Percentiles rank a stretch among this genome's conserved stretches.
phyloP scores from a whole-genome alignment of 1,140 invertebrate genomes.

The Drosophila jambulina region DNA sequence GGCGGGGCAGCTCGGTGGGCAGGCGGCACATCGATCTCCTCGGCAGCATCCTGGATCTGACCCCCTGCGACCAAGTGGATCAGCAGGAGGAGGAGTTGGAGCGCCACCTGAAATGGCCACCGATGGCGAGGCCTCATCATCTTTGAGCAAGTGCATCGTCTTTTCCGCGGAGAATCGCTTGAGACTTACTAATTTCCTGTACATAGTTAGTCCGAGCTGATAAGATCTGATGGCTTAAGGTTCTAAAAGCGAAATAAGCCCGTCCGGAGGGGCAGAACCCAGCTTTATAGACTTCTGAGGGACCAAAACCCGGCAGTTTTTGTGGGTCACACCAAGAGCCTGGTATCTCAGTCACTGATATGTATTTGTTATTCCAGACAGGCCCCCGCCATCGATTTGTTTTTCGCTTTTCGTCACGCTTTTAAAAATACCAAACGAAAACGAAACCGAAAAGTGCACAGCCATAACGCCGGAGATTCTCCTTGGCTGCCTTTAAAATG shows the following conservation, averaged over 20 bases:
- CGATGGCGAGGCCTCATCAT: conserved; percentile 30
- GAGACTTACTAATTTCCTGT: conserved; percentile 71
- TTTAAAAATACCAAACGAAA: conserved; percentile 68
- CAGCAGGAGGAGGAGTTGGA: conserved; percentile 8
- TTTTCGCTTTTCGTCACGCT: conserved; percentile 61
- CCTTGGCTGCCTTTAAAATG: conserved; percentile 69
- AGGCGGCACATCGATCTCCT: conserved; percentile 60
- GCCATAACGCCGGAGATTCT: conserved; percentile 66
- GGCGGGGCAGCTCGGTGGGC: conserved; percentile 55
- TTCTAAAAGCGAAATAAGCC: conserved; percentile 31
- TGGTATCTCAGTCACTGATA: background rate
- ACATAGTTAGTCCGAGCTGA: conserved; percentile 45
- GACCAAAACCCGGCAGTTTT: conserved; percentile 29
- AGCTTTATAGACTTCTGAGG: conserved; percentile 64
- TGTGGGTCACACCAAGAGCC: conserved; percentile 23
- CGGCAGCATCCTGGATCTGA: conserved; percentile 57
- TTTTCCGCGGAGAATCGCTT: conserved; percentile 42
- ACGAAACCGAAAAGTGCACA: conserved; percentile 76
- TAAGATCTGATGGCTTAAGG: conserved; percentile 42
- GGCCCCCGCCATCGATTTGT: conserved; percentile 45
- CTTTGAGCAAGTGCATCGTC: conserved; percentile 33
- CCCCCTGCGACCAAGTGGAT: conserved; percentile 25
- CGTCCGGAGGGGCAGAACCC: background rate
- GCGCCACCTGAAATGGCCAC: conserved; percentile 47
- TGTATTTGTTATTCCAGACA: conserved; percentile 48